phyloP scores from a whole-genome alignment of 2,113 vertebrate species.

The Proteles cristata region DNA sequence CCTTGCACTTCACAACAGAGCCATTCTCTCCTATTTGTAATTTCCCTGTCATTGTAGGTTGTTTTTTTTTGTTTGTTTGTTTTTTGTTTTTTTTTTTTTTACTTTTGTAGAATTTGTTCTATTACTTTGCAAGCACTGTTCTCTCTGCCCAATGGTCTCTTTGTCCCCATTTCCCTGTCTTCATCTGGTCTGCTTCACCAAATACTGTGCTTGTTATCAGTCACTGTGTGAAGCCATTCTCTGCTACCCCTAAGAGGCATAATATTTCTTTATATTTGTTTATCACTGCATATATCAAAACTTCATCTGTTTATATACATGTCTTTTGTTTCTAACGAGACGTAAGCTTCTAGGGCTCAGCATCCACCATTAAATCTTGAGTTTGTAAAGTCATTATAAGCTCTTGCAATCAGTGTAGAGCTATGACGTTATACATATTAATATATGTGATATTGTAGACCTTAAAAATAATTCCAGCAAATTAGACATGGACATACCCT shows the following conservation, averaged over 20 bases:
- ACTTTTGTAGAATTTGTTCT: background rate
- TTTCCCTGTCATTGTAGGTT: background rate
- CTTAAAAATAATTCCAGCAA: constrained; percentile 33
- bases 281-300: background rate
- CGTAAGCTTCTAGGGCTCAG: background rate
- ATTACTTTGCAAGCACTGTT: background rate
- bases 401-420: background rate
- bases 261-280: background rate
- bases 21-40: background rate
- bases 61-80: too few relatives aligned
- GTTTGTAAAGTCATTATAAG: background rate
- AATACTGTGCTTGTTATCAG: background rate
- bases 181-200: background rate
- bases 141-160: background rate
- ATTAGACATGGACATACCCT: background rate
- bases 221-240: background rate
- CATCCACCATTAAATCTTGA: background rate
- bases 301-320: background rate
- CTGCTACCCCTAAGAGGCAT: background rate
- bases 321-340: background rate
- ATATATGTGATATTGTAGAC: background rate
- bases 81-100: too few relatives aligned
- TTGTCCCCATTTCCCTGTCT: background rate
- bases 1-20: background rate
- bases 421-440: background rate